Conservation (phyloP, 2,888 invertebrate genomes). For the Coecobrya sp. region DNA sequence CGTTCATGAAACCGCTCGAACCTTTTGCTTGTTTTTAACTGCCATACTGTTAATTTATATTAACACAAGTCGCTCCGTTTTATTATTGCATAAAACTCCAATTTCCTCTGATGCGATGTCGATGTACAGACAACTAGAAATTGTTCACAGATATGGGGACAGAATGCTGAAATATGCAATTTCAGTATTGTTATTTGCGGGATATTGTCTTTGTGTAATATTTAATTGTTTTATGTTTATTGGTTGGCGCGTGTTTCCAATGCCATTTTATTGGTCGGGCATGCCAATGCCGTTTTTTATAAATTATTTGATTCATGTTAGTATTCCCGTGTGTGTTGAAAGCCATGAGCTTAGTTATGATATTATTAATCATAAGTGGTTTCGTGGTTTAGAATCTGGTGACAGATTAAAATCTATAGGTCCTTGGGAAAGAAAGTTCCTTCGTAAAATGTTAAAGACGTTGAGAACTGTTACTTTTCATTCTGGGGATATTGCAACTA, state of each 20-base stretch:
- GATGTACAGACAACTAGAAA: not conserved
- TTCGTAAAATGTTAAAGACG: not conserved
- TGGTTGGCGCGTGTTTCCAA: constrained; percentile 15
- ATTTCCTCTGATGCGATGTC: no score
- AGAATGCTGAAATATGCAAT: not conserved
- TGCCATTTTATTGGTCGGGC: not conserved
- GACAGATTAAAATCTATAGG: not conserved
- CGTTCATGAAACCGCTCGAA: not conserved
- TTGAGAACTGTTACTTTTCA: not conserved
- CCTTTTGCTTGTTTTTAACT: no score
- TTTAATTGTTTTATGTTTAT: constrained; percentile 12
- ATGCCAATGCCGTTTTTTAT: not conserved
- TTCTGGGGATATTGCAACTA: not conserved
- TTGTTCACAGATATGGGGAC: not conserved
- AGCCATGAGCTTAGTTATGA: constrained; percentile 1
- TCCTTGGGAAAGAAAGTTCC: not conserved
- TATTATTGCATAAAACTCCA: no score
- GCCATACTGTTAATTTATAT: not conserved
- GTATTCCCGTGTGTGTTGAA: not conserved
- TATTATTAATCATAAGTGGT: not conserved
- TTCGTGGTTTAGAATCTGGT: not conserved
- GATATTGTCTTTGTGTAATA: not conserved
- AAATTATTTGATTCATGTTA: not conserved
- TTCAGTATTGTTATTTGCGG: not conserved
- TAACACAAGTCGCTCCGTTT: no score